These are phyloP conservation scores for Drosophila greeni DNA, from an alignment of 2,888 invertebrate species.

Conservation along the genomic window DNA sequence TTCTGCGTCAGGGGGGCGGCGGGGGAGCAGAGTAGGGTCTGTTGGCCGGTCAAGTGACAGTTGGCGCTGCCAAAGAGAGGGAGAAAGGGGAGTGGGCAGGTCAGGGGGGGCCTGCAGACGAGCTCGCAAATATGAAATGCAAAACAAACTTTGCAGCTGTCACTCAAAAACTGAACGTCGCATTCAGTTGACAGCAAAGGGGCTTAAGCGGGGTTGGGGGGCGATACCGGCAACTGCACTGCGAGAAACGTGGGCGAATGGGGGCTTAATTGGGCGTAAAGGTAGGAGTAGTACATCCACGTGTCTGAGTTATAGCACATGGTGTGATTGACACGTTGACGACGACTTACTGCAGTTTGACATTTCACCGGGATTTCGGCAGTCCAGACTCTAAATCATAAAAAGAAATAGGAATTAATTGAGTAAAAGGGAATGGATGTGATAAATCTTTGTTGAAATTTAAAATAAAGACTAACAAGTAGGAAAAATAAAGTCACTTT, in stretches of 20 bases:
- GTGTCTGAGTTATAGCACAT: slow-evolving; percentile 44
- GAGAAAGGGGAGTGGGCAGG: background rate
- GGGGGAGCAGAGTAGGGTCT: background rate
- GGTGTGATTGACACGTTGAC: slow-evolving; percentile 68
- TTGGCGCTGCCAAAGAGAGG: slow-evolving; percentile 44
- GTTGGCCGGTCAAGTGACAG: slow-evolving; percentile 72
- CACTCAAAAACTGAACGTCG: slow-evolving; percentile 71
- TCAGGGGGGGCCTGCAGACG: slow-evolving; percentile 12
- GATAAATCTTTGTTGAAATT: background rate
- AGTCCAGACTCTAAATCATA: slow-evolving; percentile 9
- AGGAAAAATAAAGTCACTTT: no score
- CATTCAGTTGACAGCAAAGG: slow-evolving; percentile 48
- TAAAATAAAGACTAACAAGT: background rate
- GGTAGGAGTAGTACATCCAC: slow-evolving; percentile 45
- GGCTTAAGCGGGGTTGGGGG: slow-evolving; percentile 6
- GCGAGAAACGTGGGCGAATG: slow-evolving; percentile 58
- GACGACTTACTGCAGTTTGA: slow-evolving; percentile 67
- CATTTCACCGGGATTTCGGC: slow-evolving; percentile 52
- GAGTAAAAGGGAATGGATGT: slow-evolving; percentile 3
- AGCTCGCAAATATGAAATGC: slow-evolving; percentile 71
- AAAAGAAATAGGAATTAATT: slow-evolving; percentile 10
- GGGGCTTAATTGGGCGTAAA: slow-evolving; percentile 63
- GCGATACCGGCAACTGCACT: slow-evolving; percentile 46
- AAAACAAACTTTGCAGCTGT: slow-evolving; percentile 74
- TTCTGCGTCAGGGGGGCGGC: background rate